Conservation (phyloP, 1,140 invertebrate genomes). For the Calliphora vicina region DNA sequence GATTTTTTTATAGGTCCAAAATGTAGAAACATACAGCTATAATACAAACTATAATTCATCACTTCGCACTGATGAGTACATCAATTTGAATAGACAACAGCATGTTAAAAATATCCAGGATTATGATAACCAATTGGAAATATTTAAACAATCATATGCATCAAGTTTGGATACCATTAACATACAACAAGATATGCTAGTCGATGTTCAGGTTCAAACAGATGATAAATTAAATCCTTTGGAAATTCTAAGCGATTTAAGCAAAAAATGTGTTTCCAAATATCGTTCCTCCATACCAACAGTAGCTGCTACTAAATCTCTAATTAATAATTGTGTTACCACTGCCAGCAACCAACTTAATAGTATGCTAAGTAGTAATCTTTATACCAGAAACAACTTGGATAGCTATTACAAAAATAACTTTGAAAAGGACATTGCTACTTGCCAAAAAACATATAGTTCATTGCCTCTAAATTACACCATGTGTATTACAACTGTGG, state of each 20-base stretch:
- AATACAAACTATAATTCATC: not conserved
- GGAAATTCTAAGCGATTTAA: not conserved
- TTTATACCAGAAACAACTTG: not conserved
- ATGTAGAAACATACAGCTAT: not conserved
- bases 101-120: conserved; percentile 1
- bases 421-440: not conserved
- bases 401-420: conserved; percentile 12
- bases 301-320: not conserved
- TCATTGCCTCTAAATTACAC: conserved; percentile 18
- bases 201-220: not conserved
- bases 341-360: not conserved
- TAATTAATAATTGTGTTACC: not conserved
- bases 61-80: conserved; percentile 21
- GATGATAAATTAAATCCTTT: conserved; percentile 29
- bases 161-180: not conserved
- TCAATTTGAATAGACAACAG: conserved; percentile 24
- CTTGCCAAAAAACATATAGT: not conserved
- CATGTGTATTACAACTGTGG: conserved; percentile 2
- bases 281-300: not conserved
- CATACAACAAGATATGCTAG: not conserved
- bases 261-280: conserved; percentile 30
- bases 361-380: not conserved
- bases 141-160: not conserved
- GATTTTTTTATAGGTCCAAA: too few relatives aligned
- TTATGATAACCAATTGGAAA: not conserved